Evolutionary conservation across 2,113 vertebrate genomes (phyloP).

Genomic region (Rhinopomastus cyanomelas): DNA sequence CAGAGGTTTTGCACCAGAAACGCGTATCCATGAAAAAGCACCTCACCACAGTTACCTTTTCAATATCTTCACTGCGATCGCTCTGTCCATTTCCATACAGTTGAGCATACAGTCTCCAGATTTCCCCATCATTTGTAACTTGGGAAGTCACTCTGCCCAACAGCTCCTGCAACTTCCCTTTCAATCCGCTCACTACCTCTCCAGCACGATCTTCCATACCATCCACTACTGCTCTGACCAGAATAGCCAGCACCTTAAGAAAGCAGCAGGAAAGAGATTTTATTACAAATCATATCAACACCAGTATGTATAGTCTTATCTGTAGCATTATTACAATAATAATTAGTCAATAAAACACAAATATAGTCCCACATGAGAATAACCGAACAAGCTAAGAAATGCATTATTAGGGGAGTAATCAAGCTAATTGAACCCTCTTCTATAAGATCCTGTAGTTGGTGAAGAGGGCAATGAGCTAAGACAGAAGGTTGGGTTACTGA

Average conservation of each 20-base stretch:
- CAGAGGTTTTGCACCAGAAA: not conserved
- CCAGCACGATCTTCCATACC: constrained; percentile 80
- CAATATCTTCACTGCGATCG: constrained; percentile 78
- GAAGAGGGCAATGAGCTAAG: not conserved
- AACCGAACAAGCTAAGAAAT: not conserved
- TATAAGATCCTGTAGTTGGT: not conserved
- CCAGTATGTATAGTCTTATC: not conserved
- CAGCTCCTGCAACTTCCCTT: constrained; percentile 84
- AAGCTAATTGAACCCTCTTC: not conserved
- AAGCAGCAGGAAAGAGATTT: not conserved
- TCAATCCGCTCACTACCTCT: constrained; percentile 66
- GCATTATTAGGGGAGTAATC: not conserved
- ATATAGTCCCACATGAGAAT: not conserved
- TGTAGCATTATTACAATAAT: not conserved
- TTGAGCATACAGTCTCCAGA: constrained; percentile 89
- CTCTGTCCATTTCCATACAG: constrained; percentile 84
- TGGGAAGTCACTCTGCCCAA: constrained; percentile 88
- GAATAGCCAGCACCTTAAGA: constrained; percentile 86
- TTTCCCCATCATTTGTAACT: constrained; percentile 81
- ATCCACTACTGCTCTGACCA: constrained; percentile 82
- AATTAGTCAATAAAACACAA: not conserved
- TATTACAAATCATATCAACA: not conserved
- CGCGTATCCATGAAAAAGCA: not conserved
- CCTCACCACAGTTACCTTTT: constrained; percentile 79
- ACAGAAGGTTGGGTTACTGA: not conserved